phyloP scores from a whole-genome alignment of 2,797 vertebrate genomes.

The Tinamus major region DNA sequence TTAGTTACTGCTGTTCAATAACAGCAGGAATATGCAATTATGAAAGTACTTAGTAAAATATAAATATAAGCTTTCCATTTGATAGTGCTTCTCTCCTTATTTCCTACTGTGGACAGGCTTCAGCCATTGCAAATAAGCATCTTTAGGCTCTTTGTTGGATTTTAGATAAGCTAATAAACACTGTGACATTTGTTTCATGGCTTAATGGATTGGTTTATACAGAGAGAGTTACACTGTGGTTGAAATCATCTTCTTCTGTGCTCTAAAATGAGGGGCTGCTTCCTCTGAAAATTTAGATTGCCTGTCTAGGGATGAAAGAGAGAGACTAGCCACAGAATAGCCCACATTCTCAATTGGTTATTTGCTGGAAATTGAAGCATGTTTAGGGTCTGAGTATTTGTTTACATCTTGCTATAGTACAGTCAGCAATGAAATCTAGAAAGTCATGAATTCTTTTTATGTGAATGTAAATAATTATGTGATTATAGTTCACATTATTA shows the following conservation, averaged over 20 bases:
- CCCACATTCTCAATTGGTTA: neutral
- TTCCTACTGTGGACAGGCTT: neutral
- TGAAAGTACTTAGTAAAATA: neutral
- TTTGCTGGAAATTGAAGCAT: neutral
- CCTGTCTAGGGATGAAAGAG: neutral
- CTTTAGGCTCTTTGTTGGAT: neutral
- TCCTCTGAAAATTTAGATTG: neutral
- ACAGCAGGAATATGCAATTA: neutral
- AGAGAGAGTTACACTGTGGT: neutral
- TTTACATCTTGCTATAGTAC: neutral
- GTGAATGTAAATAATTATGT: neutral
- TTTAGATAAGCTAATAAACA: neutral
- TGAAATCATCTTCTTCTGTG: neutral
- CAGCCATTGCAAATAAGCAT: neutral
- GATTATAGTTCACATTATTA: neutral
- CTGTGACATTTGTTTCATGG: neutral
- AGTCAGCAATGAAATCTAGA: neutral
- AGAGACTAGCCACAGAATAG: neutral
- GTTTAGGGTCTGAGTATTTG: neutral
- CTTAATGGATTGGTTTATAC: neutral
- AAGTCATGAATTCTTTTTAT: neutral
- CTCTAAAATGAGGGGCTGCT: neutral
- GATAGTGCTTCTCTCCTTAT: neutral
- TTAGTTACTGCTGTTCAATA: conserved; percentile 35
- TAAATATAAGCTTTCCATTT: neutral